phyloP scores from a whole-genome alignment of 2,888 invertebrate species.

The Macrosiphum euphorbiae region DNA sequence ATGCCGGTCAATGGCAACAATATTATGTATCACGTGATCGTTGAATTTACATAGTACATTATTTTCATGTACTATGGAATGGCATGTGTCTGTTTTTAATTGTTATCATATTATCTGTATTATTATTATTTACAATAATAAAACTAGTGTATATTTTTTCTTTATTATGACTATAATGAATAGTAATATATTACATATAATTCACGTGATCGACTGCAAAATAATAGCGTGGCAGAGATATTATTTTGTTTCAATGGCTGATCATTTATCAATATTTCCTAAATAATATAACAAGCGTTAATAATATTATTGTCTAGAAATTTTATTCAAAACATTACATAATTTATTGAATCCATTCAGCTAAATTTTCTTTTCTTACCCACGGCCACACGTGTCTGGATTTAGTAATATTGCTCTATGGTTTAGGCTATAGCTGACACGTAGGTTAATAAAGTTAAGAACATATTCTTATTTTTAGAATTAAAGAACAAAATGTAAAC shows the following conservation, averaged over 20 bases:
- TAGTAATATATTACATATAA: neutral
- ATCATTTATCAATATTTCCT: neutral
- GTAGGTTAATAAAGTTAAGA: neutral
- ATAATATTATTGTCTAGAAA: neutral
- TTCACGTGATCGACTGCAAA: slow-evolving; percentile 32
- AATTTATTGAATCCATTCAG: neutral
- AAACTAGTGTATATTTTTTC: neutral
- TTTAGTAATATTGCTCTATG: neutral
- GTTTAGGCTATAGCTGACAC: neutral
- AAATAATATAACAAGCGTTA: neutral
- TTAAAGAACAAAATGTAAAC: neutral
- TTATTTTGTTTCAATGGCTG: neutral
- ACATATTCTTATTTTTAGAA: neutral
- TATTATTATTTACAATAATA: neutral
- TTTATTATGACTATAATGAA: neutral
- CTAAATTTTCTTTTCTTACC: neutral
- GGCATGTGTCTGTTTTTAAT: neutral
- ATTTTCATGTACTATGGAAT: neutral
- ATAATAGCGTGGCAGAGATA: neutral
- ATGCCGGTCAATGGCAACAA: neutral
- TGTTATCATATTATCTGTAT: neutral
- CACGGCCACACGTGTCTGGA: neutral
- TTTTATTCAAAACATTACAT: neutral
- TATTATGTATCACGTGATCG: slow-evolving; percentile 22
- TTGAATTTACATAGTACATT: neutral